phyloP scores from a whole-genome alignment of 2,113 vertebrate species.

The Oenanthe melanoleuca region DNA sequence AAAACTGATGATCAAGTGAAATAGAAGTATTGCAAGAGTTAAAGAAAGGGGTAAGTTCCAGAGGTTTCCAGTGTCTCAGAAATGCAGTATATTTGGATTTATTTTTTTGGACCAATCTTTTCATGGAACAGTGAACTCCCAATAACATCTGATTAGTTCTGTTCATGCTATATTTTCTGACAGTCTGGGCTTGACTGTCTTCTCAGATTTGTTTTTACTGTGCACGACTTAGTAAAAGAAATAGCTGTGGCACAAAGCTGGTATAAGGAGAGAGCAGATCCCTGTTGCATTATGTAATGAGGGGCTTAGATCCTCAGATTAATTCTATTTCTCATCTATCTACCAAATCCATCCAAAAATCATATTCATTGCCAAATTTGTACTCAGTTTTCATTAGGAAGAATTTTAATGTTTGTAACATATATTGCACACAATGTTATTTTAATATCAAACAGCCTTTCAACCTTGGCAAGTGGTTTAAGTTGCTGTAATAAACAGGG shows the following conservation, averaged over 20 bases:
- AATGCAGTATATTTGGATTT: not conserved
- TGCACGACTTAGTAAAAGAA: not conserved
- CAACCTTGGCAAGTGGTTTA: not conserved
- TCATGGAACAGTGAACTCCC: conserved; percentile 1
- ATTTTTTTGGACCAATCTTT: not conserved
- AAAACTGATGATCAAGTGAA: not conserved
- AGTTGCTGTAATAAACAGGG: not conserved
- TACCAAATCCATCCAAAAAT: not conserved
- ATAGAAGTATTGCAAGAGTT: not conserved
- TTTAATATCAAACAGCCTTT: not conserved
- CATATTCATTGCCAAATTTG: not conserved
- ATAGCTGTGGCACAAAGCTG: not conserved
- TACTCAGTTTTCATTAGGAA: not conserved
- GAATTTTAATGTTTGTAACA: not conserved
- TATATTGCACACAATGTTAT: not conserved
- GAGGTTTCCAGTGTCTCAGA: not conserved
- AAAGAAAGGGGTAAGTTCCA: not conserved
- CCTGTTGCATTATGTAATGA: not conserved
- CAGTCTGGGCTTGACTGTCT: conserved; percentile 33
- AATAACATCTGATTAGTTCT: not conserved
- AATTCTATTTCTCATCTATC: not conserved
- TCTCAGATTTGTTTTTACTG: conserved; percentile 21
- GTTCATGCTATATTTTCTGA: conserved; percentile 37
- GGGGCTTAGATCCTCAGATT: not conserved
- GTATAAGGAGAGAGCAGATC: not conserved